A percentile compares a stretch with the other conserved stretches of the same genome.
Evolutionary conservation across 2,888 invertebrate genomes (phyloP).

Genomic region (Spodoptera exigua): DNA sequence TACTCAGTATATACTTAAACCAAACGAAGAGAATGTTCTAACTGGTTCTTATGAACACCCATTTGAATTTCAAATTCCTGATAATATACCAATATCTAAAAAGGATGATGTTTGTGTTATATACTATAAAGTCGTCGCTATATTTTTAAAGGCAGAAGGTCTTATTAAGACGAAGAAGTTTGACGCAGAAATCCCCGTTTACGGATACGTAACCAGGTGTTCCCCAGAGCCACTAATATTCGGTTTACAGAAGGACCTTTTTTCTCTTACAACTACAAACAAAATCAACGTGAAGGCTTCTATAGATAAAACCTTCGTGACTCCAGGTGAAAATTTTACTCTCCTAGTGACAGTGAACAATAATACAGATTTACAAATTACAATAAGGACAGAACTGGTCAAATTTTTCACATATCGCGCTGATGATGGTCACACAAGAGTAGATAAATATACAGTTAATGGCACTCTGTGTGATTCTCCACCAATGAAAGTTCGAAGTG

Average conservation of each 20-base stretch:
- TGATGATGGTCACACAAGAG: not conserved
- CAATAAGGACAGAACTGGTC: slow-evolving; percentile 19
- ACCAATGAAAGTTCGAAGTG: slow-evolving; percentile 44
- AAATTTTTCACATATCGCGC: slow-evolving; percentile 15
- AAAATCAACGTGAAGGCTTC: slow-evolving; percentile 17
- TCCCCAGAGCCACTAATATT: slow-evolving; percentile 17
- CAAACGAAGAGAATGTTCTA: not conserved
- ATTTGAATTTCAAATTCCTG: slow-evolving; percentile 37
- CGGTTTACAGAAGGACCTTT: slow-evolving; percentile 13
- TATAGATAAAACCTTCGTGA: slow-evolving; percentile 31
- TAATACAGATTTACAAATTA: slow-evolving; percentile 15
- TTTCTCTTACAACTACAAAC: not conserved
- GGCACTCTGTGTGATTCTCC: slow-evolving; percentile 13
- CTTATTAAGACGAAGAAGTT: slow-evolving; percentile 7
- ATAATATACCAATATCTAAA: slow-evolving; percentile 36
- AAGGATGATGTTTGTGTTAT: slow-evolving; percentile 25
- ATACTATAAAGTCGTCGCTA: slow-evolving; percentile 27
- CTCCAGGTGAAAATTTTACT: slow-evolving; percentile 37
- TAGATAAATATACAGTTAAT: too few relatives aligned
- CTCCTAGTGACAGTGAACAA: slow-evolving; percentile 27
- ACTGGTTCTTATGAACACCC: slow-evolving; percentile 27
- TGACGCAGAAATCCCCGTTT: slow-evolving; percentile 25
- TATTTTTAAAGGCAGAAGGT: slow-evolving; percentile 20
- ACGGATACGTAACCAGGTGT: slow-evolving; percentile 14
- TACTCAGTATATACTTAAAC: slow-evolving; percentile 34